A percentile compares a stretch with the other conserved stretches of the same genome.
These are phyloP conservation scores for Melanophora roralis DNA, from an alignment of 2,888 invertebrate species.

Conservation along the genomic window DNA sequence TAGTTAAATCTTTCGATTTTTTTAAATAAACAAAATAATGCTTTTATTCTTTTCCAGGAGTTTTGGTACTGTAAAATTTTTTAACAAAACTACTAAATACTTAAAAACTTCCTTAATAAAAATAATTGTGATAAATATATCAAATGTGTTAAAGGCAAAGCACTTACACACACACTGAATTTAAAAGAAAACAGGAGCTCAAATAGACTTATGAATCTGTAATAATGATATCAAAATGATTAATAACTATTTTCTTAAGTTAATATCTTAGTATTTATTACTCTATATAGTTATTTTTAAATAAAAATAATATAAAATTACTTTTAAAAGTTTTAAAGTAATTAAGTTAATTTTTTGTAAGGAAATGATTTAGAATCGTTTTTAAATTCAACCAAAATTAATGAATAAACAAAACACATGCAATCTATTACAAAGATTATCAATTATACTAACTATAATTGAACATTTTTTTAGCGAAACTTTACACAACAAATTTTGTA, in stretches of 20 bases:
- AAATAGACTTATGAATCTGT: constrained; percentile 71
- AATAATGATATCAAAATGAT: constrained; percentile 61
- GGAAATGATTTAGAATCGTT: constrained; percentile 69
- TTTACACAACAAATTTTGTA: neutral
- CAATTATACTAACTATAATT: constrained; percentile 44
- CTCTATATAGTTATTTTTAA: constrained; percentile 57
- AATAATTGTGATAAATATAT: constrained; percentile 1
- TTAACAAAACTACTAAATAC: neutral
- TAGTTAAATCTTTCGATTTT: too few species aligned
- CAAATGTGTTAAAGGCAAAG: neutral
- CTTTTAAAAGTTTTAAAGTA: constrained; percentile 66
- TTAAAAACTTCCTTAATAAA: neutral
- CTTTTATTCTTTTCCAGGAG: too few species aligned
- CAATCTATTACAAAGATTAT: constrained; percentile 42
- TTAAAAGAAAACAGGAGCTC: constrained; percentile 69
- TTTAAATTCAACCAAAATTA: constrained; percentile 61
- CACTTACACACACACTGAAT: constrained; percentile 54
- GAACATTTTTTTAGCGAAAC: neutral
- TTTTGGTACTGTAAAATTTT: neutral
- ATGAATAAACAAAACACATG: constrained; percentile 24
- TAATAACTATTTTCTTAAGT: constrained; percentile 62
- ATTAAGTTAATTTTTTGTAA: constrained; percentile 50
- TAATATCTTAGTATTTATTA: constrained; percentile 55
- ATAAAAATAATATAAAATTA: constrained; percentile 25
- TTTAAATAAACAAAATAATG: too few species aligned